These are phyloP conservation scores for Anhinga rufa DNA, from an alignment of 2,113 vertebrate genomes.

Conservation along the genomic window DNA sequence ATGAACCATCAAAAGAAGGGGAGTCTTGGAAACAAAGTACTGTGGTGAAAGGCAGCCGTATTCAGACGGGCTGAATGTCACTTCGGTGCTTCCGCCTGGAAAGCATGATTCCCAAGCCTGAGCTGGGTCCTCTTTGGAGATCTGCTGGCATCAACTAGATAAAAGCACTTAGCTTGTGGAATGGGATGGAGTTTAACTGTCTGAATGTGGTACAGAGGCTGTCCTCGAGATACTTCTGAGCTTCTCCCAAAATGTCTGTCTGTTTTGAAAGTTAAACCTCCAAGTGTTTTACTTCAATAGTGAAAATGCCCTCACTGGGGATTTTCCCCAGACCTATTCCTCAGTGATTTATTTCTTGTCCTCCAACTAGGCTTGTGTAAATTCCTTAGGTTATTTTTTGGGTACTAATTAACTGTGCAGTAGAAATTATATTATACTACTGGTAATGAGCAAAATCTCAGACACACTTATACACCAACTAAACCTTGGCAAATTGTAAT, in stretches of 20 bases:
- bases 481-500: conserved; percentile 50
- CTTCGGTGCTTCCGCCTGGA: background rate
- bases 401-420: conserved; percentile 49
- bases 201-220: background rate
- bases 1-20: background rate
- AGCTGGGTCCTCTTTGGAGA: background rate
- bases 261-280: conserved; percentile 9
- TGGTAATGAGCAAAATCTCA: conserved; percentile 56
- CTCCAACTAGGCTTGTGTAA: conserved; percentile 12
- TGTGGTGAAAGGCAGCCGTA: fast-evolving
- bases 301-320: background rate
- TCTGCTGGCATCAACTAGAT: background rate
- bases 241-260: background rate
- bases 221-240: background rate
- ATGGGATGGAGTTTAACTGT: background rate
- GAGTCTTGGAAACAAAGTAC: background rate
- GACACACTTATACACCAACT: conserved; percentile 12
- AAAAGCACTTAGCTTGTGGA: background rate
- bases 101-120: background rate
- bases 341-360: conserved; percentile 31
- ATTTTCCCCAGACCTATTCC: background rate
- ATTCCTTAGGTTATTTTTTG: conserved; percentile 47
- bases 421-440: conserved; percentile 49
- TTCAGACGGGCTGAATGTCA: background rate
- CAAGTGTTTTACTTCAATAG: background rate